Percentiles rank a stretch among this genome's conserved stretches.
These are phyloP conservation scores for Buphagus erythrorhynchus DNA, from an alignment of 2,797 vertebrate species.

Conservation along the genomic window DNA sequence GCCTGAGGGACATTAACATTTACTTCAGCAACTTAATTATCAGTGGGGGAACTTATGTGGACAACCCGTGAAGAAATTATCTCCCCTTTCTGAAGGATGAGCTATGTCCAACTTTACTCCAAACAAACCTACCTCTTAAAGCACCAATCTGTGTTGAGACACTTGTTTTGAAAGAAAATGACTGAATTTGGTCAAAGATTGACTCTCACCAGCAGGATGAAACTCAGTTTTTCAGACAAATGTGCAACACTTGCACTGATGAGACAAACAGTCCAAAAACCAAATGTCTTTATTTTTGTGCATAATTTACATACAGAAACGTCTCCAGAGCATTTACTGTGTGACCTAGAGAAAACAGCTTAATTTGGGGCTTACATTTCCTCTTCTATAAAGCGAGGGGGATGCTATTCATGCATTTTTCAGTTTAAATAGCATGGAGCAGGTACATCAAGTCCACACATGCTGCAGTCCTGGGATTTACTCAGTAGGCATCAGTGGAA, in stretches of 20 bases:
- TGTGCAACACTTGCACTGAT: neutral
- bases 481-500: neutral
- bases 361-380: slow-evolving; percentile 12
- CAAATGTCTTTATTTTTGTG: neutral
- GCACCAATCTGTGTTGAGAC: neutral
- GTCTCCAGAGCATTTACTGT: neutral
- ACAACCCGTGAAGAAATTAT: neutral
- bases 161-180: neutral
- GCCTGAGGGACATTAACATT: neutral
- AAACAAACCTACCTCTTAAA: fast-evolving
- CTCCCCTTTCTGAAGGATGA: neutral
- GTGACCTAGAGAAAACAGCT: neutral
- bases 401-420: slow-evolving; percentile 36
- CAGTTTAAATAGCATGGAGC: neutral
- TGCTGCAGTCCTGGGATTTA: neutral
- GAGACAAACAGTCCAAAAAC: neutral
- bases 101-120: neutral
- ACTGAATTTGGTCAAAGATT: neutral
- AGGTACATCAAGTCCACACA: neutral
- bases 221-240: neutral
- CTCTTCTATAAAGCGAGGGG: neutral
- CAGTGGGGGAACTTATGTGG: neutral
- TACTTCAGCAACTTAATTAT: neutral
- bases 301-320: slow-evolving; percentile 16
- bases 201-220: neutral